Percentiles rank a stretch among this genome's conserved stretches.
These are phyloP conservation scores for Gorsachius magnificus DNA, from an alignment of 2,797 vertebrate species.

Conservation along the genomic window DNA sequence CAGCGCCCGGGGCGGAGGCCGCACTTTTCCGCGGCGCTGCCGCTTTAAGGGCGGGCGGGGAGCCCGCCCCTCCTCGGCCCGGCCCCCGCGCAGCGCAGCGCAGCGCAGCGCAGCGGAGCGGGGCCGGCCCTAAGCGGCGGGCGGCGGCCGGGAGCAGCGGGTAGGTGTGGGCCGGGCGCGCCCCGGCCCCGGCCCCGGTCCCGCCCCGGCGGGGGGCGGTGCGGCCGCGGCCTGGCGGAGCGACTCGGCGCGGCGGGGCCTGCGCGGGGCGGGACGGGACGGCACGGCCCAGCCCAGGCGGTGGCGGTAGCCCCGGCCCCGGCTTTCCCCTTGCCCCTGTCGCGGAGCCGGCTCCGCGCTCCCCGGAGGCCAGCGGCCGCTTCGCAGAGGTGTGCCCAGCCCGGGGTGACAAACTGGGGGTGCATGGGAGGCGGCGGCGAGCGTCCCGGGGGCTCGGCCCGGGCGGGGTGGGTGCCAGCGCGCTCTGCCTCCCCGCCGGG, in stretches of 20 bases:
- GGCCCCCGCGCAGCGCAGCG: background rate
- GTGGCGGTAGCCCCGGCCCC: background rate
- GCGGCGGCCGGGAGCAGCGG: no score
- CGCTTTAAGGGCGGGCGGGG: background rate
- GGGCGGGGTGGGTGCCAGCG: background rate
- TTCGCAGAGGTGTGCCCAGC: background rate
- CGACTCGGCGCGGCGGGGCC: background rate
- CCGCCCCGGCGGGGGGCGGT: background rate
- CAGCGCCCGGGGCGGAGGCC: accelerated
- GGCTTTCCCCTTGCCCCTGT: background rate
- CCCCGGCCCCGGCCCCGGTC: background rate
- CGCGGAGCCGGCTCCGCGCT: no score
- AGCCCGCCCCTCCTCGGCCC: background rate
- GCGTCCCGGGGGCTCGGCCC: background rate
- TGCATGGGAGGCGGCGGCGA: background rate
- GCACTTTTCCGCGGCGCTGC: background rate
- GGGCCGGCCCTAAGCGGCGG: no score
- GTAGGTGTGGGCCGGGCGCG: no score
- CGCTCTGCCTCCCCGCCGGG: accelerated
- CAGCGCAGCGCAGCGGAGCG: no score
- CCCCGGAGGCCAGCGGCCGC: background rate
- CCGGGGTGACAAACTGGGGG: background rate
- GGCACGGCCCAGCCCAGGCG: background rate
- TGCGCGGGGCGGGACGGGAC: background rate
- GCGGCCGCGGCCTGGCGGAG: background rate